Percentiles rank a stretch among this genome's conserved stretches.
phyloP scores from a whole-genome alignment of 2,797 vertebrate genomes.

The Tokudaia muenninki region DNA sequence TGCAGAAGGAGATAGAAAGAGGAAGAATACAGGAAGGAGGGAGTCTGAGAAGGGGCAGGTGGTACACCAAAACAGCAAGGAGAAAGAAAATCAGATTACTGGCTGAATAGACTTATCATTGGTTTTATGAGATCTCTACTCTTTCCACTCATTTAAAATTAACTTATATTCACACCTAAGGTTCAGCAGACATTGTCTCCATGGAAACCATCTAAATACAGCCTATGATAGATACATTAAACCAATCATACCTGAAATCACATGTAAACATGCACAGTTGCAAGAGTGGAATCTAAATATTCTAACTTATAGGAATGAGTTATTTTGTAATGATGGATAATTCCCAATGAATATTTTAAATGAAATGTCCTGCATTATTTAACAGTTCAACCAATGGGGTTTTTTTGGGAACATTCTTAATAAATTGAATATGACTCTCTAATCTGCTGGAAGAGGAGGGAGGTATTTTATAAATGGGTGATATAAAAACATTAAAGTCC shows the following conservation, averaged over 20 bases:
- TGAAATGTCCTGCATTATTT: constrained; percentile 57
- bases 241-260: constrained; percentile 58
- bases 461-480: constrained; percentile 25
- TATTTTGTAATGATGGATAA: constrained; percentile 59
- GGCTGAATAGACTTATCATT: constrained; percentile 59
- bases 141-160: constrained; percentile 86
- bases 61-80: background rate
- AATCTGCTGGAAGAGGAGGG: background rate
- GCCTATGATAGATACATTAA: constrained; percentile 80
- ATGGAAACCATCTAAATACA: constrained; percentile 86
- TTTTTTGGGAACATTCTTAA: background rate
- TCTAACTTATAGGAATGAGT: background rate
- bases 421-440: constrained; percentile 1
- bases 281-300: constrained; percentile 16
- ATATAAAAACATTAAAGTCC: background rate
- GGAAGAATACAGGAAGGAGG: background rate
- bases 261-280: background rate
- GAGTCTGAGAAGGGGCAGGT: background rate
- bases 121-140: constrained; percentile 60
- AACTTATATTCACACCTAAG: constrained; percentile 88
- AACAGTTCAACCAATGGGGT: constrained; percentile 2
- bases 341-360: constrained; percentile 66
- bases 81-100: constrained; percentile 52
- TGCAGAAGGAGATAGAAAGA: background rate
- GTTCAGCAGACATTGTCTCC: constrained; percentile 86